These are phyloP conservation scores for Oceanodroma tethys DNA, from an alignment of 2,113 vertebrate genomes.

Conservation along the genomic window DNA sequence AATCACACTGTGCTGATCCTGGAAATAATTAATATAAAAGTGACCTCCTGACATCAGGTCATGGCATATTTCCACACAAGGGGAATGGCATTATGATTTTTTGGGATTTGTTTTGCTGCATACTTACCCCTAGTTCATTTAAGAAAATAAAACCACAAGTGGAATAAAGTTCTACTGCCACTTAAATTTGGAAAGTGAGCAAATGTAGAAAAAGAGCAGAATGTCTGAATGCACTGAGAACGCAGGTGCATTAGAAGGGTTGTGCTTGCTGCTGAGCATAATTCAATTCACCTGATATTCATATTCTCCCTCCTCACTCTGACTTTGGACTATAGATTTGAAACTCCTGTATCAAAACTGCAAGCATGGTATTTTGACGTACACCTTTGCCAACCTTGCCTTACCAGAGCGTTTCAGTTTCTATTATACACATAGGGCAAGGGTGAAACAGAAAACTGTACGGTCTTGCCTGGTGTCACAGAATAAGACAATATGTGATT, in stretches of 20 bases:
- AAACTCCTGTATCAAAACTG: neutral
- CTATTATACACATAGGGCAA: neutral
- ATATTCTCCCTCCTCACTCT: neutral
- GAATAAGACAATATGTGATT: neutral
- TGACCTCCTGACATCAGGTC: neutral
- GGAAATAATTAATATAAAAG: neutral
- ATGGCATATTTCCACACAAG: neutral
- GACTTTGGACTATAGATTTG: neutral
- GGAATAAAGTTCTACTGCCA: neutral
- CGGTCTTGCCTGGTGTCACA: neutral
- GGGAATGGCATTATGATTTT: neutral
- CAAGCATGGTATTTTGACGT: neutral
- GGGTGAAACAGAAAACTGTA: neutral
- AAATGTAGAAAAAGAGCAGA: neutral
- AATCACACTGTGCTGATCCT: neutral
- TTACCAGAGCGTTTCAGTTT: neutral
- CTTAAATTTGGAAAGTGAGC: neutral
- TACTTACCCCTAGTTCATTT: neutral
- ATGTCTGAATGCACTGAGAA: neutral
- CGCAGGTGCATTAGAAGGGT: neutral
- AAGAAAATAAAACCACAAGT: neutral
- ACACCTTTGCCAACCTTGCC: neutral
- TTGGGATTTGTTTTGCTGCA: neutral
- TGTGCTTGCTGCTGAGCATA: neutral
- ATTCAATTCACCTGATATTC: neutral